phyloP scores from a whole-genome alignment of 2,797 vertebrate genomes.

The Macrochelys suwanniensis region DNA sequence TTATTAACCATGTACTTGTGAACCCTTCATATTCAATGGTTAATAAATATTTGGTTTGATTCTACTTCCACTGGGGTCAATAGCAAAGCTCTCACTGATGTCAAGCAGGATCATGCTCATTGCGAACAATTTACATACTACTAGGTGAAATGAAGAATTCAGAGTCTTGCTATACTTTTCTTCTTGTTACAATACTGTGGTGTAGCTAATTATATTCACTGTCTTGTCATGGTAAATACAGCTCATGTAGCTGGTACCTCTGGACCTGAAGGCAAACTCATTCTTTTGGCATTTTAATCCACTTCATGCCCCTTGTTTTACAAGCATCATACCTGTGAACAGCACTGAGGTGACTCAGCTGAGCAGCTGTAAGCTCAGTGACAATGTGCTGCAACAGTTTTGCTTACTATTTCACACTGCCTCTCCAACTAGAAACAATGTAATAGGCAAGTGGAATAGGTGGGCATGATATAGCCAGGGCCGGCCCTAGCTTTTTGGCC shows the following conservation, averaged over 20 bases:
- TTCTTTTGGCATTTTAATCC: not conserved
- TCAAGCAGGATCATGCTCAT: not conserved
- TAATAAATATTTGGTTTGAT: not conserved
- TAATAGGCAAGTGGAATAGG: not conserved
- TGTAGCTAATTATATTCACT: not conserved
- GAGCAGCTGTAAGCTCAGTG: not conserved
- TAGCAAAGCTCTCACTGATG: accelerated
- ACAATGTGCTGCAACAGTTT: not conserved
- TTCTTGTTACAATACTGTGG: not conserved
- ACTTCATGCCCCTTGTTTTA: not conserved
- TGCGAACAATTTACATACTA: not conserved
- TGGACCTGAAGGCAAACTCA: not conserved
- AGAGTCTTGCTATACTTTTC: not conserved
- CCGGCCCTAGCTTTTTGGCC: too few species aligned
- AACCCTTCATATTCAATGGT: not conserved
- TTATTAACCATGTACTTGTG: not conserved
- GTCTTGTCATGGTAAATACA: not conserved
- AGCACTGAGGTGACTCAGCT: not conserved
- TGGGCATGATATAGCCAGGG: not conserved
- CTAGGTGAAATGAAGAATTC: accelerated
- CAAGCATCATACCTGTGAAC: not conserved
- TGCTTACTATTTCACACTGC: not conserved
- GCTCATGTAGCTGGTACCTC: accelerated
- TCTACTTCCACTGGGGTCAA: not conserved
- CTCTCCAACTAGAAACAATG: not conserved